Base-by-base conservation (phyloP, 1,140 invertebrate species). In the Lamellibrachia luymesi region DNA sequence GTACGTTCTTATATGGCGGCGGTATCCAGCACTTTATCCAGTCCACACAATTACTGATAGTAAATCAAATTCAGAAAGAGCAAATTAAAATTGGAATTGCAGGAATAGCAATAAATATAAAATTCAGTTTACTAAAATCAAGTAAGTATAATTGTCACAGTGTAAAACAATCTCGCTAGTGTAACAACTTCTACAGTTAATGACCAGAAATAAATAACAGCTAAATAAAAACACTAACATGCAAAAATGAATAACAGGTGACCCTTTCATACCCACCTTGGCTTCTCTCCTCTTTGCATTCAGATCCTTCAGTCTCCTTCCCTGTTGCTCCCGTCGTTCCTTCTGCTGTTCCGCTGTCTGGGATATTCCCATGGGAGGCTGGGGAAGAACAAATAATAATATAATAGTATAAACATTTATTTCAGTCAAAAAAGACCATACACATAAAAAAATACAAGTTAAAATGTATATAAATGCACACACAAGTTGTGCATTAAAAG, bases 271-370 rank as follows among this genome's bases (percentile, higher is more conserved):
- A 50, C 22, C 38, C 94, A 95, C 95, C 94, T 95, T 96, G 93
- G 96, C 95, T 91, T 95, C 92, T 92, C 95, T 93, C 91, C 95
- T 94, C 91, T 94, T 95, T 2, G 94, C 94, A 93, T 95, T 95
- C 4, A 95, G 94, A 93, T 96, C 95, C 92, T 95, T 95, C 50
- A 99, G 96, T 93, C 98, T 97, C 92, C 97, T 96, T 0, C 98
- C 98, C 94, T 98, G 97, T 96, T 99, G 98, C 51, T 98, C 97
- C 94, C 98, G 97, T 94, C 98, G 97, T 96, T 98, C 98, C 95
- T 98, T 98, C 96, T 98, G 98, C 95, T 98, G 98, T 95, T 98
- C 98, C 49, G 95, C 94, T 38, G 95, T 96, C 91, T 91, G 49
- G 51, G 49, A 49, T 2, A 22, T n/a, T 4, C 17, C 91, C 51